Evolutionary conservation across 2,113 vertebrate species (phyloP).

Genomic region (Ifrita kowaldi): DNA sequence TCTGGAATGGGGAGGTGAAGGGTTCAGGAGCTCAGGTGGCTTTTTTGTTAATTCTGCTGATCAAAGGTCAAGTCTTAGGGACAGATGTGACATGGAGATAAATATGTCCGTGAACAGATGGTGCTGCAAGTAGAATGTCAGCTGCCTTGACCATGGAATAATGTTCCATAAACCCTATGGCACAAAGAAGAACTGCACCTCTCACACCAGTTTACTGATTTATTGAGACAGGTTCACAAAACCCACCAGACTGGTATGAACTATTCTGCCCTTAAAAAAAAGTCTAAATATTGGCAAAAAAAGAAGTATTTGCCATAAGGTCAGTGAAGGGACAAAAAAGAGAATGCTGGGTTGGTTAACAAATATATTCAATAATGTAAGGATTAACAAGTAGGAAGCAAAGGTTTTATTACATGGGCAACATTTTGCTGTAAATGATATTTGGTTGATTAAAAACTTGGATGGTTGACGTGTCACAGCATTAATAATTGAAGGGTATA

Average conservation of each 20-base stretch:
- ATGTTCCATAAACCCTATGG: neutral
- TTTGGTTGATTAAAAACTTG: neutral
- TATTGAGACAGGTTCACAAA: constrained; percentile 12
- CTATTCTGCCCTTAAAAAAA: neutral
- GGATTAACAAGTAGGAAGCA: neutral
- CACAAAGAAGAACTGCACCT: neutral
- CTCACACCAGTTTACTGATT: neutral
- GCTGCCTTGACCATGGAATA: constrained; percentile 33
- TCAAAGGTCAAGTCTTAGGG: constrained; percentile 35
- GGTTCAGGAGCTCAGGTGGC: constrained; percentile 48
- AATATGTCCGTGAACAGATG: constrained; percentile 37
- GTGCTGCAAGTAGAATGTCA: constrained; percentile 4
- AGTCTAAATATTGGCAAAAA: neutral
- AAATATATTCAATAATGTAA: neutral
- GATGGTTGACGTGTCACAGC: neutral
- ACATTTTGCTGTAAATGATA: neutral
- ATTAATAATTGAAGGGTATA: neutral
- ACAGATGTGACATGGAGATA: constrained; percentile 25
- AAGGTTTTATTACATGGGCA: neutral
- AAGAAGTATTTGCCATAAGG: neutral
- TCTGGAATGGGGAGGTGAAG: constrained; percentile 1
- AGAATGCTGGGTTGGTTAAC: neutral
- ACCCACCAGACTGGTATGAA: neutral
- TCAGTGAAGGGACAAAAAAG: neutral
- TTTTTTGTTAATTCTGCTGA: constrained; percentile 14